Base-by-base conservation (phyloP, 2,888 invertebrate species). In the Pristionchus arcanus region DNA sequence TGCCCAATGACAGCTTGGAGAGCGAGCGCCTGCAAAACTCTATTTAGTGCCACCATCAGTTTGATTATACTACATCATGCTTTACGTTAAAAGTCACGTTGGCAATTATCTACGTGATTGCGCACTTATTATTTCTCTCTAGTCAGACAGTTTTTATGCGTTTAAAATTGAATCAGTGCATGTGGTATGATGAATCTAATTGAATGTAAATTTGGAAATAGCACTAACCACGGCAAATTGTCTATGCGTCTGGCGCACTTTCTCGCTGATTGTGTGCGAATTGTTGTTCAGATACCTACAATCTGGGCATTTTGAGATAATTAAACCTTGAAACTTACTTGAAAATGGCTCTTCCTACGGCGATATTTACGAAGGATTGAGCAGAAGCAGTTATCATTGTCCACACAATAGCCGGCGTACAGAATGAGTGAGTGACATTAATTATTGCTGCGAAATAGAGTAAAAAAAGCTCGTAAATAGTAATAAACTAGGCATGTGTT, bases 1-100 rank as follows among this genome's bases (percentile, higher is more conserved):
- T 71, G 71, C 34, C 71, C 71, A 7, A 71, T 71, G 28, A 71
- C 71, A 9, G 71, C 71, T 71, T 71, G 71, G 31, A 71, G 16
- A 11, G 71, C 31, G 25, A 71, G 71, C 34, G 71, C 71, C 71
- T 71, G 34, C 15, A n/a, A 66, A 66, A 2, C 9, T n/a, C 3
- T 66, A 2, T n/a, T 21, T 66, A 66, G 25, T n/a, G 63, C 2
- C 25, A 25, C 25, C 11, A 5, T 66, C n/a, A n/a, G n/a, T n/a
- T n/a, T n/a, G n/a, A n/a, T n/a, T n/a, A n/a, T n/a, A n/a, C n/a
- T n/a, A n/a, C n/a, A n/a, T n/a, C n/a, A n/a, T 66, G 42, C 9
- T 42, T 42, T 5, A 42, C 63, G 63, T n/a, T 66, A 25, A 3
- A 21, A 25, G 4, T n/a, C 71, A 71, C 28, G 66, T 28, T 11